Evolutionary conservation across 2,797 vertebrate species (phyloP).

Genomic region (Coluber constrictor): DNA sequence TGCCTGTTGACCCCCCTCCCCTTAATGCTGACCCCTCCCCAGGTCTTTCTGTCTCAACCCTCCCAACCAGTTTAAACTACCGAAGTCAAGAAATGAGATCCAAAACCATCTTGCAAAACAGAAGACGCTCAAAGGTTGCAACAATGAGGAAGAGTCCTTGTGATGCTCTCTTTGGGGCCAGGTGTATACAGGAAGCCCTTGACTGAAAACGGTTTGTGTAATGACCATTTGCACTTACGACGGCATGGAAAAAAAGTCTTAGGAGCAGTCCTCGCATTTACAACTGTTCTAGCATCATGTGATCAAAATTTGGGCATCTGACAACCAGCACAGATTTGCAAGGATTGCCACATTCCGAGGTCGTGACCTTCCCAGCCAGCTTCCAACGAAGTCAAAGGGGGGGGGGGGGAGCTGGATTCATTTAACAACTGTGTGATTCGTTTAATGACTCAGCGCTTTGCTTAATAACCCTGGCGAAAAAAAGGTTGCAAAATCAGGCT

Average conservation of each 20-base stretch:
- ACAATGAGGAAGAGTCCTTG: not conserved
- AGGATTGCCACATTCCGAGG: not conserved
- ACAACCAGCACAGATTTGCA: not conserved
- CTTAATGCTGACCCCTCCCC: not conserved
- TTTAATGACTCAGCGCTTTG: not conserved
- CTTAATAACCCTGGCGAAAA: not conserved
- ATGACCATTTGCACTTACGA: not conserved
- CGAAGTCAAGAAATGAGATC: not conserved
- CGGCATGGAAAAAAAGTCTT: rapidly evolving
- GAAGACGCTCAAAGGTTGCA: too few species aligned
- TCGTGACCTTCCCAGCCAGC: not conserved
- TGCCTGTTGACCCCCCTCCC: not conserved
- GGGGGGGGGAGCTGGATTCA: not conserved
- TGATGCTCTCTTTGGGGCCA: too few species aligned
- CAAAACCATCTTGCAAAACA: not conserved
- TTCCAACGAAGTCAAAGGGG: not conserved
- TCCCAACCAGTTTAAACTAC: not conserved
- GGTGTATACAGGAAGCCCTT: not conserved
- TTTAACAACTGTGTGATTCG: not conserved
- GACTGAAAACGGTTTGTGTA: not conserved
- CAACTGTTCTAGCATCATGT: not conserved
- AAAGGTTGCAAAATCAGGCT: not conserved
- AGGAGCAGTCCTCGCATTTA: not conserved
- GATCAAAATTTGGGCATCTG: not conserved
- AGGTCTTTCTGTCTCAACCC: not conserved